Percentiles rank a stretch among this genome's conserved stretches.
Conservation (phyloP, 2,113 vertebrate species). For the Gnathonemus longibarbis region DNA sequence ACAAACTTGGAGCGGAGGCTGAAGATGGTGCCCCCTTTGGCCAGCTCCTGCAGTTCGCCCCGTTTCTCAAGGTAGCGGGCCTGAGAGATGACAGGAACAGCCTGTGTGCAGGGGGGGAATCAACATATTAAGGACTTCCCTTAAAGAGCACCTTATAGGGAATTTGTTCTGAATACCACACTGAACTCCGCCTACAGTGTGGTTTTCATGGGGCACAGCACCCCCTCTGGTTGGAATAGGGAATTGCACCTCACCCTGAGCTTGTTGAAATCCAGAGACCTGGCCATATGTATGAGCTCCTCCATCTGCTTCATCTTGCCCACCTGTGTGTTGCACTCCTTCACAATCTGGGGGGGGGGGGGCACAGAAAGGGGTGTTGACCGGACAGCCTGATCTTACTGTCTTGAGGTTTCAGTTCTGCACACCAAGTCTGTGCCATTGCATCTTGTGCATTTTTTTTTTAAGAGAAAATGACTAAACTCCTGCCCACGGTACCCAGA, state of each 20-base stretch:
- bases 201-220: background rate
- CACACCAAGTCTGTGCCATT: background rate
- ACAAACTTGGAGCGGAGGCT: slow-evolving; percentile 53
- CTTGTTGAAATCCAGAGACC: slow-evolving; percentile 65
- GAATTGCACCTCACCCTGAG: slow-evolving; percentile 54
- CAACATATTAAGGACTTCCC: background rate
- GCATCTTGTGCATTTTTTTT: background rate
- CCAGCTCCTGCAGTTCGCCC: slow-evolving; percentile 60
- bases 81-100: slow-evolving; percentile 65
- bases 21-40: slow-evolving; percentile 56
- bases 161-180: background rate
- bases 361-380: background rate
- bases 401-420: background rate
- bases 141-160: background rate
- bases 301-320: slow-evolving; percentile 71
- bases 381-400: background rate
- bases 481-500: background rate
- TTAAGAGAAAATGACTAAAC: background rate
- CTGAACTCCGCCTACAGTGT: background rate
- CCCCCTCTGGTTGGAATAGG: background rate
- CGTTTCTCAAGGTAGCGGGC: slow-evolving; percentile 59
- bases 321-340: slow-evolving; percentile 63
- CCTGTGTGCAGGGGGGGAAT: slow-evolving; percentile 39
- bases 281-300: slow-evolving; percentile 61
- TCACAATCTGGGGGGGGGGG: slow-evolving; percentile 56